phyloP scores from a whole-genome alignment of 2,797 vertebrate genomes.

The Masticophis lateralis region DNA sequence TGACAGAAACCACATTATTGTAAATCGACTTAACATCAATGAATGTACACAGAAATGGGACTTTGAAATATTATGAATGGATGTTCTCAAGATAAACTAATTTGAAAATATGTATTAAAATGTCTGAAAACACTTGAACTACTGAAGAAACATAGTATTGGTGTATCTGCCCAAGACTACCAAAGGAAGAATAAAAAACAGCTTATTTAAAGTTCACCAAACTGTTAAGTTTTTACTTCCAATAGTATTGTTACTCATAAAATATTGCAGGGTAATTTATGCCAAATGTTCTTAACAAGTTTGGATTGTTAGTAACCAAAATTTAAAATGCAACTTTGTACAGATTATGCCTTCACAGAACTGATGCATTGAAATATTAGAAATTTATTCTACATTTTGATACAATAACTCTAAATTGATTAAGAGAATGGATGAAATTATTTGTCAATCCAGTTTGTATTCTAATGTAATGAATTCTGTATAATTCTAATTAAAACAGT shows the following conservation, averaged over 20 bases:
- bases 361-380: neutral
- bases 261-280: neutral
- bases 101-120: neutral
- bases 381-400: neutral
- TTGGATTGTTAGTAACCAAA: neutral
- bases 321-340: neutral
- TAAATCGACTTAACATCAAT: constrained; percentile 67
- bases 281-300: neutral
- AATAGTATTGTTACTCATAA: neutral
- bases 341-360: neutral
- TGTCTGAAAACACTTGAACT: constrained; percentile 16
- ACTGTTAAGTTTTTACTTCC: neutral
- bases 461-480: neutral
- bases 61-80: constrained; percentile 75
- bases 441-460: neutral
- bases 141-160: constrained; percentile 58
- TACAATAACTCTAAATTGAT: neutral
- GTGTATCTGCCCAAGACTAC: constrained; percentile 15
- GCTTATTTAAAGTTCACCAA: neutral
- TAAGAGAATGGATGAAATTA: neutral
- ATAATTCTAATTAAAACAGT: neutral
- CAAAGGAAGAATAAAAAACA: constrained; percentile 19
- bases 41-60: constrained; percentile 80
- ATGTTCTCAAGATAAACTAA: neutral
- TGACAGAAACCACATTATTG: constrained; percentile 79